phyloP scores from a whole-genome alignment of 2,888 invertebrate species.

The Maniola hyperantus region DNA sequence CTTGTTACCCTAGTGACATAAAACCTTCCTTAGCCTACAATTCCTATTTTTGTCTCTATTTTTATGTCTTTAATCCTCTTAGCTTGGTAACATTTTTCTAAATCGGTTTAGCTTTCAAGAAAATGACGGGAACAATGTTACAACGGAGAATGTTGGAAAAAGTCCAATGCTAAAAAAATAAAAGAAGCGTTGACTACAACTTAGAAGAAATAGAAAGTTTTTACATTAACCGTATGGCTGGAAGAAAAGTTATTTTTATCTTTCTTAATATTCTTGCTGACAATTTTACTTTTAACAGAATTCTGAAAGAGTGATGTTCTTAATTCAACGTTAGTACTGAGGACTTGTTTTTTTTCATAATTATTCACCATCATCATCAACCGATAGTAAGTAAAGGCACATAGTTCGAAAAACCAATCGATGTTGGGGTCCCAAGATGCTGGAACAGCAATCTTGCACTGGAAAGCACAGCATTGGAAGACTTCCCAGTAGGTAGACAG shows the following conservation, averaged over 20 bases:
- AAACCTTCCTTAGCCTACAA: neutral
- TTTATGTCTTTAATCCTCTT: neutral
- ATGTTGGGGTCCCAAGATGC: too few relatives aligned
- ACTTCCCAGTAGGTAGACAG: too few relatives aligned
- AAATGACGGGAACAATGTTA: slow-evolving; percentile 13
- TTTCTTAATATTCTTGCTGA: neutral
- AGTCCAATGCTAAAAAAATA: slow-evolving; percentile 5
- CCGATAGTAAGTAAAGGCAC: too few relatives aligned
- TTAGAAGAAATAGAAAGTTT: slow-evolving; percentile 1
- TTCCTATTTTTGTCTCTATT: neutral
- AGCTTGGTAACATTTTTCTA: slow-evolving; percentile 11
- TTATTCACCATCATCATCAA: too few relatives aligned
- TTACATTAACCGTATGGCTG: slow-evolving; percentile 4
- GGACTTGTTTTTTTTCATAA: too few relatives aligned
- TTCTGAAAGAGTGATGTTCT: neutral
- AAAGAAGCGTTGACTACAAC: neutral
- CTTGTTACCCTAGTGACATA: neutral
- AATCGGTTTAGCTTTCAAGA: slow-evolving; percentile 31
- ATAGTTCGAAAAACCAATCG: too few relatives aligned
- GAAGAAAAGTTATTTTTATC: slow-evolving; percentile 2
- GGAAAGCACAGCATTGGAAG: too few relatives aligned
- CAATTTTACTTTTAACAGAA: neutral
- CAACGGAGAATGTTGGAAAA: slow-evolving; percentile 5
- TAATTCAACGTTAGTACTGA: neutral
- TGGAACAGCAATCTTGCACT: too few relatives aligned